Percentiles rank a stretch among this genome's conserved stretches.
These are phyloP conservation scores for Leptopilina clavipes DNA, from an alignment of 1,140 invertebrate species.

Conservation along the genomic window DNA sequence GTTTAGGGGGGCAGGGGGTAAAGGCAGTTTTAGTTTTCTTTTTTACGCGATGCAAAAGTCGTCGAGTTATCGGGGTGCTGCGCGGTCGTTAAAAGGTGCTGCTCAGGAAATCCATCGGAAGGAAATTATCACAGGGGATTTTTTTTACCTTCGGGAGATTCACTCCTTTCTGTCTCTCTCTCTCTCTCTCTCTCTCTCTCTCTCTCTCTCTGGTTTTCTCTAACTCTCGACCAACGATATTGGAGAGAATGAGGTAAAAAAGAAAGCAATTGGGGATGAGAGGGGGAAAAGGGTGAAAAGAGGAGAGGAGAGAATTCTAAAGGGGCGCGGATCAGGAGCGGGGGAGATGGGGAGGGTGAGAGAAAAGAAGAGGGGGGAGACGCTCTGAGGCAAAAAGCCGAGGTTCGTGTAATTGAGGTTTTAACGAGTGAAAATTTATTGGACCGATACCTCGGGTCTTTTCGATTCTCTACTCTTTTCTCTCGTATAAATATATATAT, in stretches of 20 bases:
- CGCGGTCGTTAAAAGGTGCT: slow-evolving; percentile 51
- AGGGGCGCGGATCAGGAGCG: too few species aligned
- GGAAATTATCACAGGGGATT: slow-evolving; percentile 49
- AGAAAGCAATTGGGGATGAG: neutral
- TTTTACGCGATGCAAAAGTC: slow-evolving; percentile 40
- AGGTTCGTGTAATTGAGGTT: slow-evolving; percentile 44
- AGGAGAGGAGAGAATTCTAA: neutral
- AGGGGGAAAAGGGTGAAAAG: neutral
- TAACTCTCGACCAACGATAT: too few species aligned
- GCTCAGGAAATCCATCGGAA: slow-evolving; percentile 52
- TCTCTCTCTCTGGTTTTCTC: neutral
- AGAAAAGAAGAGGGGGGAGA: neutral
- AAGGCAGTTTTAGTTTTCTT: neutral
- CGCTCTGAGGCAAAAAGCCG: slow-evolving; percentile 19
- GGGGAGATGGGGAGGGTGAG: neutral
- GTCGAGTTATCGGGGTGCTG: slow-evolving; percentile 26
- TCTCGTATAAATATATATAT: neutral
- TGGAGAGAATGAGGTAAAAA: neutral
- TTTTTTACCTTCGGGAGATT: slow-evolving; percentile 33
- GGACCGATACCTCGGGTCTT: slow-evolving; percentile 41
- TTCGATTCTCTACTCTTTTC: slow-evolving; percentile 15
- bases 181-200: neutral
- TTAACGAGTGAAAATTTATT: slow-evolving; percentile 52
- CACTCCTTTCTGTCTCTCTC: neutral
- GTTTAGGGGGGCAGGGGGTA: neutral